Evolutionary conservation across 2,113 vertebrate species (phyloP), one percentile per base, ranked within the genome.

Genomic region (Trichomycterus rosablanca): DNA sequence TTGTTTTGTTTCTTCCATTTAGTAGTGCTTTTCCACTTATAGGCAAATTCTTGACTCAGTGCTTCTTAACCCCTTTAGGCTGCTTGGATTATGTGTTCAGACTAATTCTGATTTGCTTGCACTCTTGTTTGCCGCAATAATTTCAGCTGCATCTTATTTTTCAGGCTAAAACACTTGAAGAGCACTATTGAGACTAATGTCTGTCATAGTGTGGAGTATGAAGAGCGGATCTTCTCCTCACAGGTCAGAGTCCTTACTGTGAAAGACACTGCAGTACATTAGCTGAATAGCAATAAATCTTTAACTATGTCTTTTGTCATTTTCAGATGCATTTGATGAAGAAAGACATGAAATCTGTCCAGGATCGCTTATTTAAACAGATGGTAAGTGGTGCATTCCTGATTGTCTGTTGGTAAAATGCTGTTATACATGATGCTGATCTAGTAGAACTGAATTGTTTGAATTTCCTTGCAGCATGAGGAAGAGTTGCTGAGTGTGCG

Each of bases 291-390:
- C n/a, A n/a, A n/a, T n/a, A n/a, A n/a, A n/a, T n/a, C n/a, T n/a
- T n/a, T n/a, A n/a, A n/a, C n/a, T n/a, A n/a, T n/a, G n/a, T n/a
- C n/a, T n/a, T n/a, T 46, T 64, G 30, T 72, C 45, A 67, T 78
- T 67, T 49, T 40, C 78, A 89, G 88, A 86, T 89, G 82, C 73
- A 70, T 55, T 59, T 82, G 61, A 80, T 89, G 63, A 86, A 64
- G 62, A 81, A 84, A 61, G 83, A 84, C 70, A 82, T 89, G 78
- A 88, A 81, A 75, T 80, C 79, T 24, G 63, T 82, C 52, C 87
- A 89, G 75, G 84, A 87, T 43, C 74, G 72, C 42, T 78, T 89
- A 48, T 79, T 87, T 54, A 74, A 52, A 34, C 80, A 88, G 69
- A 87, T 85, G 84, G 88, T 86, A 64, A 83, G 83, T 76, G 6